phyloP scores from a whole-genome alignment of 2,888 invertebrate genomes.

The Drosophila setosimentum region DNA sequence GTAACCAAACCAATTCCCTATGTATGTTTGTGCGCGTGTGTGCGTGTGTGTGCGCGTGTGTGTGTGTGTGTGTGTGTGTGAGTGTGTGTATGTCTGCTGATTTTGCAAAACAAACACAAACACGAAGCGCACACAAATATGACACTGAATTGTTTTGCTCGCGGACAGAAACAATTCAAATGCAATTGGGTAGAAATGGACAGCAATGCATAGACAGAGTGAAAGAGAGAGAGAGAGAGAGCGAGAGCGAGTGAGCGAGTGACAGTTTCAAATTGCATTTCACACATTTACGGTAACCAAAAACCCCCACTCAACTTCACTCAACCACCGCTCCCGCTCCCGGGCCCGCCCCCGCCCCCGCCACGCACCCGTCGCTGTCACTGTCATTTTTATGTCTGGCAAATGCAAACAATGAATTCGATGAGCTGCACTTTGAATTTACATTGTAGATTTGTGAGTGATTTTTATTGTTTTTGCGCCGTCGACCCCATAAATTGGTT shows the following conservation, averaged over 20 bases:
- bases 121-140: conserved; percentile 60
- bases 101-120: conserved; percentile 58
- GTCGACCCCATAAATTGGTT: conserved; percentile 42
- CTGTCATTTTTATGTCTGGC: conserved; percentile 25
- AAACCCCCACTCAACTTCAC: neutral
- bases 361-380: neutral
- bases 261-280: conserved; percentile 69
- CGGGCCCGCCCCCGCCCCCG: neutral
- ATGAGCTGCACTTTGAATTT: conserved; percentile 53
- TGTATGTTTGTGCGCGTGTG: neutral
- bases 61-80: neutral
- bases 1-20: conserved; percentile 10
- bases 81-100: neutral
- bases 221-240: conserved; percentile 5
- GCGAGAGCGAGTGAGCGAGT: conserved; percentile 13
- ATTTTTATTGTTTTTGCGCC: conserved; percentile 56
- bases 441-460: conserved; percentile 69
- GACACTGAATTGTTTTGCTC: conserved; percentile 75
- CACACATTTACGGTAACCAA: conserved; percentile 59
- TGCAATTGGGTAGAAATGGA: conserved; percentile 33
- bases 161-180: conserved; percentile 48
- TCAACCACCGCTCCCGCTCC: neutral
- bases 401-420: conserved; percentile 54
- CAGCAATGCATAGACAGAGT: neutral
- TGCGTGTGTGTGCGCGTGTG: neutral